Conservation (phyloP, 2,113 vertebrate species). For the Accipiter virgatus region DNA sequence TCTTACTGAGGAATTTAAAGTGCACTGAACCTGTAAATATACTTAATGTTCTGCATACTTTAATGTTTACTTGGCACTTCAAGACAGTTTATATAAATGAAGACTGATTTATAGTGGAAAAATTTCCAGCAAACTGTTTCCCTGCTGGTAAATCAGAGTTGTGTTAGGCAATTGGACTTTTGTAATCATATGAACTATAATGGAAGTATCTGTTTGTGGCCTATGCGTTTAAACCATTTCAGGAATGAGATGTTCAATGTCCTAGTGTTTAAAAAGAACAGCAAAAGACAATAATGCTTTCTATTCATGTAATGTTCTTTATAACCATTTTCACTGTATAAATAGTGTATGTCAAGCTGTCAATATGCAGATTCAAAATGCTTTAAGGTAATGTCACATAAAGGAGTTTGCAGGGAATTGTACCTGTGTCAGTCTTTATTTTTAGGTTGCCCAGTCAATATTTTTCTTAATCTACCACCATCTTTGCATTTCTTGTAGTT, state of each 20-base stretch:
- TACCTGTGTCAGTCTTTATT: not conserved
- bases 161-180: conserved; percentile 44
- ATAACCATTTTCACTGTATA: not conserved
- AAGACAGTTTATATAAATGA: conserved; percentile 34
- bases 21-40: conserved; percentile 64
- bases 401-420: not conserved
- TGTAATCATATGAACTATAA: conserved; percentile 21
- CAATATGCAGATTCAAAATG: not conserved
- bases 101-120: conserved; percentile 22
- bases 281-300: not conserved
- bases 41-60: conserved; percentile 18
- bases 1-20: conserved; percentile 38
- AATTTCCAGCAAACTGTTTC: not conserved
- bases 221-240: conserved; percentile 48
- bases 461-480: not conserved
- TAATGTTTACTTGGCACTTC: conserved; percentile 49
- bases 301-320: not conserved
- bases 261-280: not conserved
- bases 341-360: not conserved
- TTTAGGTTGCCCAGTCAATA: not conserved
- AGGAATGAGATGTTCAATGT: not conserved
- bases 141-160: conserved; percentile 27
- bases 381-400: not conserved
- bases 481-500: not conserved
- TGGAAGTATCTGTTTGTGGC: conserved; percentile 23